Evolutionary conservation across 2,797 vertebrate species (phyloP).

Genomic region (Pampus argenteus): DNA sequence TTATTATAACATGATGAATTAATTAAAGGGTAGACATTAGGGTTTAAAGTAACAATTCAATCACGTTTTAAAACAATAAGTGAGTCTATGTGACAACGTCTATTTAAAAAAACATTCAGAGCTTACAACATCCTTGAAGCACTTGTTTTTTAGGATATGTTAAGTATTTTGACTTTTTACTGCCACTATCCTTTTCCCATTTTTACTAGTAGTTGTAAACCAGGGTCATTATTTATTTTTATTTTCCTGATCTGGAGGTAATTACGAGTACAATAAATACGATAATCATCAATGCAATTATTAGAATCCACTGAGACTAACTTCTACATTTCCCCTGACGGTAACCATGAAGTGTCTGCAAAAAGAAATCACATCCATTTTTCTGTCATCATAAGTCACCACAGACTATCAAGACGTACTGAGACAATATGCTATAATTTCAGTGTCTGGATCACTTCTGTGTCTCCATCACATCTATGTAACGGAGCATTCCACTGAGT

Average conservation of each 20-base stretch:
- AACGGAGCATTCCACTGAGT: constrained; percentile 39
- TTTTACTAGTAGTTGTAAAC: constrained; percentile 45
- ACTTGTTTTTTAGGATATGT: constrained; percentile 28
- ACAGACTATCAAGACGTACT: constrained; percentile 21
- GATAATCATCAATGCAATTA: constrained; percentile 1
- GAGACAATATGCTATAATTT: constrained; percentile 28
- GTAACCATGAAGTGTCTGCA: constrained; percentile 8
- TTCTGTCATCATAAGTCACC: constrained; percentile 34
- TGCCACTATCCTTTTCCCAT: constrained; percentile 6
- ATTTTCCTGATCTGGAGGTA: too few species aligned
- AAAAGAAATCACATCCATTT: constrained; percentile 23
- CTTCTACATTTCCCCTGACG: not conserved
- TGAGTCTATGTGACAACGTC: not conserved
- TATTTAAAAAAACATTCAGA: not conserved
- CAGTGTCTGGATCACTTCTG: constrained; percentile 24
- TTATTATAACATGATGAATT: constrained; percentile 14
- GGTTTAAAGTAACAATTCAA: not conserved
- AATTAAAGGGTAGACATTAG: not conserved
- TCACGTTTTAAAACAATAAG: not conserved
- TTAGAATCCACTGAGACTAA: not conserved
- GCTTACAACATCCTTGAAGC: not conserved
- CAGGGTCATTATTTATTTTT: constrained; percentile 22
- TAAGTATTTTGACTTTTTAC: constrained; percentile 46
- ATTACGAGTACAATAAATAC: constrained; percentile 8
- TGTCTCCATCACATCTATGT: constrained; percentile 30